Evolutionary conservation across 2,113 vertebrate genomes (phyloP), one percentile per base, ranked within the genome.

Genomic region (Mixornis gularis): DNA sequence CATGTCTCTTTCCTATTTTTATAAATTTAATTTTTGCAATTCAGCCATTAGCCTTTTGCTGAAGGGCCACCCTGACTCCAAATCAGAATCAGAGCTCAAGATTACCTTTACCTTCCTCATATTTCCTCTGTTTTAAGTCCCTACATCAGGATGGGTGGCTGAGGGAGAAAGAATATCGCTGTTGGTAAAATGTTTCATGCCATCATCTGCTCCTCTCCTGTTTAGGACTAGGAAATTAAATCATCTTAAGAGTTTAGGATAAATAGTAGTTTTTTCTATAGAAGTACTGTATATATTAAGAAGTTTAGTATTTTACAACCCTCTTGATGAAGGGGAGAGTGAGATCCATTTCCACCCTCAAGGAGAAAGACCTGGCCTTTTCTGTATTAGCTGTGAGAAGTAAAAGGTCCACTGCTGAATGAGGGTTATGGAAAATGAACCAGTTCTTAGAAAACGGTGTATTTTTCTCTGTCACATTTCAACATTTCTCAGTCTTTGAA

Each of bases 81-180:
- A 78, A 88, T 78, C 85, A 79, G 69, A 84, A 52, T 94, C 72
- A 92, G 79, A 80, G 69, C 72, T 93, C 83, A 86, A 58, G 68
- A 74, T 80, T 94, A 94, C 95, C 95, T 96, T 91, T 90, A 95
- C 90, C 69, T 93, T 96, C 79, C 92, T 95, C 90, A 71, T 51
- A 88, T 95, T 96, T 94, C 85, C 18, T 87, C 72, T 86, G 21
- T 79, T 85, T 93, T 83, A 52, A 56, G n/a, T 93, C 34, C 30
- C 65, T 60, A 5, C 43, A 52, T 83, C 64, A 63, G 70, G 41
- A 92, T 51, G 74, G 20, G 18, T 77, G 78, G 32, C 60, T 95
- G 40, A 52, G 38, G 56, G 40, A 74, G 40, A 85, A 87, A 85
- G 44, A 82, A 13, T 85, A 70, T 85, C 69, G 48, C 56, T 66